These are phyloP conservation scores for Mystacornis crossleyi DNA, from an alignment of 2,113 vertebrate species.

Conservation along the genomic window DNA sequence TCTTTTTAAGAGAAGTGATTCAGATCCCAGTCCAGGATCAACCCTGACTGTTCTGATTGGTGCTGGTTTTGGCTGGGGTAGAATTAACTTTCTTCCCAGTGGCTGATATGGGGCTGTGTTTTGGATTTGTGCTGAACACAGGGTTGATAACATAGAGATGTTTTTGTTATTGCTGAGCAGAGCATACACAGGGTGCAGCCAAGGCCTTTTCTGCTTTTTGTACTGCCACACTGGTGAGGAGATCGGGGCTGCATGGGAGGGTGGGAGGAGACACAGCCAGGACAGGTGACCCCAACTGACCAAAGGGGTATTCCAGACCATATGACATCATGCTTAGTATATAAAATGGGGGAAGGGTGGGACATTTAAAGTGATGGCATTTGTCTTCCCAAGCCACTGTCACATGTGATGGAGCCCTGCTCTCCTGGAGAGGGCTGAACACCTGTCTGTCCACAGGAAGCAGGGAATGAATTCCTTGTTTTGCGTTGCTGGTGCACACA, in stretches of 20 bases:
- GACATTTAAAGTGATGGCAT: neutral
- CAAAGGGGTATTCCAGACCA: neutral
- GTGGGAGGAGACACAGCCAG: neutral
- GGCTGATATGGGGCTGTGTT: neutral
- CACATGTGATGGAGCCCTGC: neutral
- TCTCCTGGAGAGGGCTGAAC: neutral
- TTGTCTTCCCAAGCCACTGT: neutral
- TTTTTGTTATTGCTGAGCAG: neutral
- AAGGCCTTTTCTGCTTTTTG: neutral
- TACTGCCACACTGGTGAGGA: neutral
- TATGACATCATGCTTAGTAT: neutral
- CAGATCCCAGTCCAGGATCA: neutral
- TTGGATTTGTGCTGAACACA: neutral
- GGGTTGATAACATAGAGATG: neutral
- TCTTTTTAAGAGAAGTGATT: neutral
- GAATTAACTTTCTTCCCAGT: neutral
- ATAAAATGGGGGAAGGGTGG: neutral
- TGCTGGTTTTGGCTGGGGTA: neutral
- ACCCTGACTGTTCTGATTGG: neutral
- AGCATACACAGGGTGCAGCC: neutral
- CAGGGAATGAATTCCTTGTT: neutral
- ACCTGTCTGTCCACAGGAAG: neutral
- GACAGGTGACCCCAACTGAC: neutral
- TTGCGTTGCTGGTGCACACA: fast-evolving
- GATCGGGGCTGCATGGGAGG: neutral